Conservation (phyloP, 2,888 invertebrate species). For the Caenorhabditis parvicauda region DNA sequence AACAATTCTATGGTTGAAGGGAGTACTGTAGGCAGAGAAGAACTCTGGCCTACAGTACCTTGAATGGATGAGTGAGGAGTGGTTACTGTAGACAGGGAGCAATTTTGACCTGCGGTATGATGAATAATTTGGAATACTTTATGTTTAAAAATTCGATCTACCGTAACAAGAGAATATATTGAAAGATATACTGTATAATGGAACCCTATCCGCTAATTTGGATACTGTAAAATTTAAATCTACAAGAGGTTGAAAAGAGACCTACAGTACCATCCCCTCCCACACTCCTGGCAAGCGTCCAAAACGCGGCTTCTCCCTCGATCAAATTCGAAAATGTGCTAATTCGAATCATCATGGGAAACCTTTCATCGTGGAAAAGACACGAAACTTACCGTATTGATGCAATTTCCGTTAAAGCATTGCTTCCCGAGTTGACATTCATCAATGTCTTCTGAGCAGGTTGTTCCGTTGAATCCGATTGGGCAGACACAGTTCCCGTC, state of each 20-base stretch:
- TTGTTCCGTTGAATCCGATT: slow-evolving; percentile 19
- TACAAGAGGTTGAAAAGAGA: slow-evolving; percentile 8
- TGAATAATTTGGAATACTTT: no score
- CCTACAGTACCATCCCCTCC: slow-evolving; percentile 4
- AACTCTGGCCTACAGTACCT: no score
- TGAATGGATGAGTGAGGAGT: no score
- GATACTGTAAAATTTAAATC: slow-evolving; percentile 12
- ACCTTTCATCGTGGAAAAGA: neutral
- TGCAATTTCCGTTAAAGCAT: slow-evolving; percentile 5
- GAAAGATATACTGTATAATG: no score
- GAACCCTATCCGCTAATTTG: no score
- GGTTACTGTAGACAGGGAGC: no score
- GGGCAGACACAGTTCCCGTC: slow-evolving; percentile 20
- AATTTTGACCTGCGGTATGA: no score
- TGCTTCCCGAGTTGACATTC: slow-evolving; percentile 68
- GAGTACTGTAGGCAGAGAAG: no score
- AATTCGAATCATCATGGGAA: neutral
- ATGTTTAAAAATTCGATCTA: no score
- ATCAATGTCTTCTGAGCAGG: slow-evolving; percentile 74
- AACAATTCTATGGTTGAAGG: no score
- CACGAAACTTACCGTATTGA: slow-evolving; percentile 19
- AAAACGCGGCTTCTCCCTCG: slow-evolving; percentile 4
- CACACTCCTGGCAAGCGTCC: neutral
- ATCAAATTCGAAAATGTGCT: slow-evolving; percentile 5
- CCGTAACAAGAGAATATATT: no score